These are phyloP conservation scores for Clepsis dumicolana DNA, from an alignment of 2,888 invertebrate genomes.

Conservation along the genomic window DNA sequence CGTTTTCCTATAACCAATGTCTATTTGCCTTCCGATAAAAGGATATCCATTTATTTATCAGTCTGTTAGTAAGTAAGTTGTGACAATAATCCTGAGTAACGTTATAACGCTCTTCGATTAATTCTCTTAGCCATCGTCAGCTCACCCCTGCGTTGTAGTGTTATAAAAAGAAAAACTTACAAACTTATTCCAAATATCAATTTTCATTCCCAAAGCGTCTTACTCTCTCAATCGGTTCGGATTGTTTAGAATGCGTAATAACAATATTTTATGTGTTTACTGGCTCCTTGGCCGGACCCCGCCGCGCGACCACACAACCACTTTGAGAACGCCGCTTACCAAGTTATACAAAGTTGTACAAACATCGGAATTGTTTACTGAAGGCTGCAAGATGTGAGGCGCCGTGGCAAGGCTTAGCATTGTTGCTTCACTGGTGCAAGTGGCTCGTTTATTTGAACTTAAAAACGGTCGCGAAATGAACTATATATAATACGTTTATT, in stretches of 20 bases:
- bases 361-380: slow-evolving; percentile 12
- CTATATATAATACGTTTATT: too few relatives aligned
- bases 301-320: slow-evolving; percentile 66
- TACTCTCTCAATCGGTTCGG: neutral
- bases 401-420: neutral
- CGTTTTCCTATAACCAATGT: too few relatives aligned
- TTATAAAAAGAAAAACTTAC: too few relatives aligned
- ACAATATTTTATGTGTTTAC: slow-evolving; percentile 16
- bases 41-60: too few relatives aligned
- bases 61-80: too few relatives aligned
- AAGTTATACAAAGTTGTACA: slow-evolving; percentile 14
- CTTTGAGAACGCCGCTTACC: slow-evolving; percentile 51
- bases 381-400: neutral
- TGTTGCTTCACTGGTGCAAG: neutral
- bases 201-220: neutral
- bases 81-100: too few relatives aligned
- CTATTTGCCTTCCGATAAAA: too few relatives aligned
- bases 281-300: slow-evolving; percentile 51
- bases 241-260: slow-evolving; percentile 19
- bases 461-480: too few relatives aligned
- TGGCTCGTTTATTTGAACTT: too few relatives aligned
- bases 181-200: neutral
- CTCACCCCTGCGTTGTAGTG: too few relatives aligned
- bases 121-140: too few relatives aligned
- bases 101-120: too few relatives aligned